Percentiles rank a stretch among this genome's conserved stretches.
phyloP scores from a whole-genome alignment of 2,888 invertebrate genomes.

The Apodemia mormo region DNA sequence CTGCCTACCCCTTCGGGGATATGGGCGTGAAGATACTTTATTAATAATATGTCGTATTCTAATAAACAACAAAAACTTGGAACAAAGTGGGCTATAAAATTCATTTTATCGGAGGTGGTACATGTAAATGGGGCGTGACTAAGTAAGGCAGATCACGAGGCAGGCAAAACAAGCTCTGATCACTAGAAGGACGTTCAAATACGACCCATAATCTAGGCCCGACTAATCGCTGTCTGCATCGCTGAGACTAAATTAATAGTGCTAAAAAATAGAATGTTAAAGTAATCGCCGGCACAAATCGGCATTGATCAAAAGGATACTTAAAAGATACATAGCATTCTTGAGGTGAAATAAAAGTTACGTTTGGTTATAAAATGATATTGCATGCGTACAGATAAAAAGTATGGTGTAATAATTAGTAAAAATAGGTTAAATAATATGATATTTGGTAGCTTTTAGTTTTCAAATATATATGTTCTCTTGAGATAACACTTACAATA shows the following conservation, averaged over 20 bases:
- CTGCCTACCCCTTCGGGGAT: too few relatives aligned
- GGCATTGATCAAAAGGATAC: slow-evolving; percentile 11
- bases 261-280: slow-evolving; percentile 20
- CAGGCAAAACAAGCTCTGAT: slow-evolving; percentile 37
- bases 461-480: too few relatives aligned
- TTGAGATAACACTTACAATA: too few relatives aligned
- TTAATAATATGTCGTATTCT: slow-evolving; percentile 40
- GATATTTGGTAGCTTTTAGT: too few relatives aligned
- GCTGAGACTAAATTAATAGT: slow-evolving; percentile 26
- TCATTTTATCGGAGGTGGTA: slow-evolving; percentile 28
- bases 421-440: background rate
- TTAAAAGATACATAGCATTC: slow-evolving; percentile 12
- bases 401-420: background rate
- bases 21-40: too few relatives aligned
- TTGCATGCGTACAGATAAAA: background rate
- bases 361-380: background rate
- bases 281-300: slow-evolving; percentile 15
- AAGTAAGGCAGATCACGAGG: slow-evolving; percentile 62
- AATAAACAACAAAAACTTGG: slow-evolving; percentile 34
- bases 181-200: slow-evolving; percentile 37
- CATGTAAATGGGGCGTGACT: slow-evolving; percentile 71
- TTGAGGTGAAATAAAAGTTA: slow-evolving; percentile 1
- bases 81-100: slow-evolving; percentile 27
- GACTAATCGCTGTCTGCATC: slow-evolving; percentile 26
- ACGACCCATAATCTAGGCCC: slow-evolving; percentile 35